Evolutionary conservation across 2,797 vertebrate genomes (phyloP), one percentile per base, ranked within the genome.

Genomic region (Alectoris magna): DNA sequence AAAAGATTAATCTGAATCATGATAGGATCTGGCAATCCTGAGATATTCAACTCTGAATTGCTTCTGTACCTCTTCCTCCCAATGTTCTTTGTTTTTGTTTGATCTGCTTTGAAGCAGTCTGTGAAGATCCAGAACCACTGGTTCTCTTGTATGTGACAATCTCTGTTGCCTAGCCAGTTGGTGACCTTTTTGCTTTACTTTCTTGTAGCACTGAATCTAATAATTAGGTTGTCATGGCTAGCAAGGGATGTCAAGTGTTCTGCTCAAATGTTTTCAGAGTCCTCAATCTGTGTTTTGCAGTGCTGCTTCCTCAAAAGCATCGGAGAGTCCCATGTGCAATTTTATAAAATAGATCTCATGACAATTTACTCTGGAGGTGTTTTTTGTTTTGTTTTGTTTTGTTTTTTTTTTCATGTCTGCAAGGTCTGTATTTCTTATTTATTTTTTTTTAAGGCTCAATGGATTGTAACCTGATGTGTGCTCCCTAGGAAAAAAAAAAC

Each of bases 91-190:
- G 3, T n/a, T 51, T 24, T n/a, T 43, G 26, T 76, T 38, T 56
- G 26, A 84, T 79, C 86, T 95, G 88, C 92, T 95, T 73, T 49
- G 90, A 95, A 94, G 93, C 80, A 38, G 74, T 95, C 74, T 51
- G 87, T 49, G 81, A 93, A 60, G 84, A 81, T 91, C 71, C 87
- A 16, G 86, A 94, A 44, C 77, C 74, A 5, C 62, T 95, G 74
- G 95, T 94, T 75, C 81, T 89, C 55, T 95, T 95, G 94, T 88
- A 94, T 66, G 80, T 72, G 51, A 71, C 78, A 84, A 76, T 76
- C 73, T 87, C 76, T 55, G 66, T 89, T 59, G 69, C 79, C 67
- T 55, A 95, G 38, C 70, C 84, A 90, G 80, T 84, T 72, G 82
- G 88, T 95, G 81, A 83, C 73, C 12, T 34, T 59, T 67, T 83